Evolutionary conservation across 2,113 vertebrate genomes (phyloP), one percentile per base, ranked within the genome.

Genomic region (Octodon degus): DNA sequence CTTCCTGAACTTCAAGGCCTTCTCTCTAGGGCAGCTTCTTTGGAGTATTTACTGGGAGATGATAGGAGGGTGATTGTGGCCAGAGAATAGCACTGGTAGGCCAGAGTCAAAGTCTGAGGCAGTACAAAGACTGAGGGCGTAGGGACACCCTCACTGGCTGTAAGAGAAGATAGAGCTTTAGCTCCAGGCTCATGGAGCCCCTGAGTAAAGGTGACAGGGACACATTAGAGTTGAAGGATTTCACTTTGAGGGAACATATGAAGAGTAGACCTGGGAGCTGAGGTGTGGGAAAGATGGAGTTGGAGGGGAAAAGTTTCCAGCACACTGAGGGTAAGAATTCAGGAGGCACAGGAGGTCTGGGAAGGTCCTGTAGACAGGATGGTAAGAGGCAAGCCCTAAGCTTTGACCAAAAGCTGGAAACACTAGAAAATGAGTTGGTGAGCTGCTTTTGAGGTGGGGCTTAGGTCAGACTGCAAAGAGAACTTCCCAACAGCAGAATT

Each of bases 401-500:
- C 47, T 81, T 43, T 86, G 22, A 80, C 63, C 24, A 17, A 32
- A 93, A 90, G 53, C 60, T 63, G 62, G 88, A 68, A 30, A 87
- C 47, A 27, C 43, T 62, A 65, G 90, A 91, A 90, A 83, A 20
- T 27, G 12, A 90, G 83, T 62, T 55, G 34, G 25, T 72, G 1
- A 4, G 63, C 40, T 89, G 93, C 37, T 68, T 95, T 50, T 91
- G 72, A 76, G 62, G 62, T 81, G 20, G 82, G 27, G 5, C 94
- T 91, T 87, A 63, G 79, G 32, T 94, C 50, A 87, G 89, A 94
- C 43, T 89, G n/a, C 47, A 67, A 93, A 86, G 77, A 40, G 89
- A 80, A 93, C 86, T 91, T 94, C 43, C 70, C 81, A 70, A 90
- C 70, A 93, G 81, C 84, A 86, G 67, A 67, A 87, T 94, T 95